Evolutionary conservation across 2,113 vertebrate genomes (phyloP).

Genomic region (Neotragus pygmaeus): DNA sequence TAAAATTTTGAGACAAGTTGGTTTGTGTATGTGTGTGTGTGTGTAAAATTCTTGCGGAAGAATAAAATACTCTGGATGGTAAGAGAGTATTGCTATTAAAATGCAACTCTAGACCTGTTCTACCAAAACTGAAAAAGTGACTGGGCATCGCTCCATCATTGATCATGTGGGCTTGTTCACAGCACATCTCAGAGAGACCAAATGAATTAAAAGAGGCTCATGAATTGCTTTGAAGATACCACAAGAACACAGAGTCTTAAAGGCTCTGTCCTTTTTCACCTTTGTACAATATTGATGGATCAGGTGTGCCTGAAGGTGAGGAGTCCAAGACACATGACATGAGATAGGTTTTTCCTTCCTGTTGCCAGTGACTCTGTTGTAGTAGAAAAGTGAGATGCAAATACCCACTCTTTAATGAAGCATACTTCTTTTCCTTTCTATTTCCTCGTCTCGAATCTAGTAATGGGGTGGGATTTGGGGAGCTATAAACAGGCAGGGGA

Average conservation of each 20-base stretch:
- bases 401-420: background rate
- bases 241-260: background rate
- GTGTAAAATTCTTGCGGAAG: background rate
- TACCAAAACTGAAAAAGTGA: background rate
- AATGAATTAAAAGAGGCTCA: background rate
- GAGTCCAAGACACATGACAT: background rate
- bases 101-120: background rate
- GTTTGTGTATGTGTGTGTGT: background rate
- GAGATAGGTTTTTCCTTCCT: background rate
- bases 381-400: background rate
- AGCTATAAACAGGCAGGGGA: background rate
- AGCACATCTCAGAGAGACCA: background rate
- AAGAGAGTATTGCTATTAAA: slow-evolving; percentile 9
- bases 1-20: background rate
- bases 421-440: background rate
- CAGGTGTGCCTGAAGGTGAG: background rate
- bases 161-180: background rate
- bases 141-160: background rate
- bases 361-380: background rate
- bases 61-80: background rate
- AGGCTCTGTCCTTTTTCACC: slow-evolving; percentile 12
- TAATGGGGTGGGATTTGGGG: background rate
- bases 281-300: background rate
- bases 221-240: background rate
- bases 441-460: background rate